A percentile compares a stretch with the other conserved stretches of the same genome.
These are phyloP conservation scores for Anoplolepis gracilipes DNA, from an alignment of 1,140 invertebrate genomes.

Conservation along the genomic window DNA sequence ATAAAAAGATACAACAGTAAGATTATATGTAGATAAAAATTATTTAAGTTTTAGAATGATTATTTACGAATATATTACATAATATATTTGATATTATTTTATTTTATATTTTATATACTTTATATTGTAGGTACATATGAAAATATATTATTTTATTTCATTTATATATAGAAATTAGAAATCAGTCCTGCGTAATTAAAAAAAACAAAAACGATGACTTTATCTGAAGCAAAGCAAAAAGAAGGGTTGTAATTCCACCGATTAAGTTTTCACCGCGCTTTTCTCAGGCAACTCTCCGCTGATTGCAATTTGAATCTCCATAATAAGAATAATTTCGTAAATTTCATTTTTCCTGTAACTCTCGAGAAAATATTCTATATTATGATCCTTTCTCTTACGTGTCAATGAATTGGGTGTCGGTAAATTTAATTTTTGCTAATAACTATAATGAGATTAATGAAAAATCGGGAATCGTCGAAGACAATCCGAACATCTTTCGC, in stretches of 20 bases:
- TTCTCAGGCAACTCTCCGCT: not conserved
- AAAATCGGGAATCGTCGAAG: not conserved
- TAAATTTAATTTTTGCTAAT: slow-evolving; percentile 9
- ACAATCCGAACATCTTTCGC: not conserved
- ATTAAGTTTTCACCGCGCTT: slow-evolving; percentile 1
- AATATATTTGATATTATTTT: no score
- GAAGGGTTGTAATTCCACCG: not conserved
- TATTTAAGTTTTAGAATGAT: no score
- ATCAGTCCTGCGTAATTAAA: not conserved
- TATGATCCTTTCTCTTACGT: not conserved
- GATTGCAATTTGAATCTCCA: slow-evolving; percentile 14
- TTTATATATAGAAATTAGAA: no score
- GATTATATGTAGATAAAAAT: no score
- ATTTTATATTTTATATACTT: no score
- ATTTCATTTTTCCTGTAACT: slow-evolving; percentile 9
- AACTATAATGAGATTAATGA: not conserved
- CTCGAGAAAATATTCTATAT: not conserved
- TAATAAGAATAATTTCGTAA: not conserved
- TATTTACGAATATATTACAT: no score
- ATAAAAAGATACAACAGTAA: no score
- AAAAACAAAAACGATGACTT: no score
- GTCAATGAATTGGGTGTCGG: not conserved
- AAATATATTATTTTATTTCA: slow-evolving; percentile 4
- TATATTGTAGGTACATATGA: not conserved
- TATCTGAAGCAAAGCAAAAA: not conserved